These are phyloP conservation scores for Psophia crepitans DNA, from an alignment of 2,113 vertebrate genomes.

Conservation along the genomic window DNA sequence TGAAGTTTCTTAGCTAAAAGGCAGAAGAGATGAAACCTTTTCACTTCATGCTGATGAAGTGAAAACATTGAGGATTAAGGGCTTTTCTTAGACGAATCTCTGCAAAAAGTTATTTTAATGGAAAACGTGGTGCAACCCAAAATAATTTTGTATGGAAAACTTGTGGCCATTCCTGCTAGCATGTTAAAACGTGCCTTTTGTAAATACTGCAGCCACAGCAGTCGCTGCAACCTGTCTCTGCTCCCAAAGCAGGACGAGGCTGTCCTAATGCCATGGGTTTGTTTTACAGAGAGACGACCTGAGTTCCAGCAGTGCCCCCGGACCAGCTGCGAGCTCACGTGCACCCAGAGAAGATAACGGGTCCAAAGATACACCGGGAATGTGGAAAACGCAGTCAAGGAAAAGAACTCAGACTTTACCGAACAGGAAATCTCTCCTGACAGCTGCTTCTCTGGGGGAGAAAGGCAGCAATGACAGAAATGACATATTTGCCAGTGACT, in stretches of 20 bases:
- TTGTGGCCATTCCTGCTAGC: neutral
- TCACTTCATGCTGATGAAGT: neutral
- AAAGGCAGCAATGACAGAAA: neutral
- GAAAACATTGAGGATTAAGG: neutral
- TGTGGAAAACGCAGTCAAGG: slow-evolving; percentile 73
- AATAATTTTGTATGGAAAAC: neutral
- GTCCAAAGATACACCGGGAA: neutral
- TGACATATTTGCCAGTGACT: slow-evolving; percentile 49
- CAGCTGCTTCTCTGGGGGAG: slow-evolving; percentile 23
- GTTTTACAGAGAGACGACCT: slow-evolving; percentile 49
- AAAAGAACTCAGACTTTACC: slow-evolving; percentile 95
- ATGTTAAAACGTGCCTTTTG: fast-evolving
- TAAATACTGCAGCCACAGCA: fast-evolving
- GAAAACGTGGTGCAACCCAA: fast-evolving
- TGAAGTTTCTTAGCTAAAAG: neutral
- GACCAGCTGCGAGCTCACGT: neutral
- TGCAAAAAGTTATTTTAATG: neutral
- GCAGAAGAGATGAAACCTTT: neutral
- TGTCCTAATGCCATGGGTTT: neutral
- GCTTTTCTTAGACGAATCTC: neutral
- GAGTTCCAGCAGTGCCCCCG: neutral
- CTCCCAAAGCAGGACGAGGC: neutral
- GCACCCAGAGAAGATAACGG: neutral
- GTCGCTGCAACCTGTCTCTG: neutral
- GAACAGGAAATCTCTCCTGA: slow-evolving; percentile 71